Base-by-base conservation (phyloP, 2,797 vertebrate species). In the Novumbra hubbsi region DNA sequence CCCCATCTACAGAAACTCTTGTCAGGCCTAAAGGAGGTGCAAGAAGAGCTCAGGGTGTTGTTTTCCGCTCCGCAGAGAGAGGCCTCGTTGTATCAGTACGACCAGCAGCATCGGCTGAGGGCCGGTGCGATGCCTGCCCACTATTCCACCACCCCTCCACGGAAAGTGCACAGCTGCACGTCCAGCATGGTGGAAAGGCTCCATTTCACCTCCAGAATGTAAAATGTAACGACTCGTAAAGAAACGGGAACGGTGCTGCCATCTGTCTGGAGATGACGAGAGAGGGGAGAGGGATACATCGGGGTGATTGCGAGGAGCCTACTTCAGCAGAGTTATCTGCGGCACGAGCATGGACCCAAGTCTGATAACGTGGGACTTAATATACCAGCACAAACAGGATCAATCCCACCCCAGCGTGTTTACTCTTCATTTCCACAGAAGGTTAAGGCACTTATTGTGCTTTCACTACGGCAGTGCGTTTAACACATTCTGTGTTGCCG, bases 141-240 rank as follows among this genome's bases (percentile, higher is more conserved):
- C 70, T 70, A 76, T 1, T 16, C 38, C 64, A 24, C 19, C 41
- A 30, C 30, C 50, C 68, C 65, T 57, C 73, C 76, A 73, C 68
- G 55, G 76, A 80, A 63, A 71, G 76, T 9, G 62, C 60, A 70
- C 68, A 49, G 72, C 76, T 74, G 71, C 62, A 17, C 14, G 70
- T 75, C 72, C 49, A 30, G 67, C 28, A 52, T 41, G 71, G n/a
- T 27, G 65, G 45, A 81, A 71, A 62, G 67, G 79, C 66, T 87
- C 84, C 49, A 76, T 83, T 85, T 83, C 79, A 81, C 78, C 79
- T 80, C 78, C n/a, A n/a, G n/a, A 73, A 82, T 80, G 80, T 77
- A 76, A 52, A 73, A 74, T 77, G 68, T 82, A 84, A 88, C 70
- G 72, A 86, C 80, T 82, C 74, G 71, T 67, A 78, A 81, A 83